A percentile compares a stretch with the other conserved stretches of the same genome.
Conservation (phyloP, 2,113 vertebrate genomes). For the Ammospiza nelsoni region DNA sequence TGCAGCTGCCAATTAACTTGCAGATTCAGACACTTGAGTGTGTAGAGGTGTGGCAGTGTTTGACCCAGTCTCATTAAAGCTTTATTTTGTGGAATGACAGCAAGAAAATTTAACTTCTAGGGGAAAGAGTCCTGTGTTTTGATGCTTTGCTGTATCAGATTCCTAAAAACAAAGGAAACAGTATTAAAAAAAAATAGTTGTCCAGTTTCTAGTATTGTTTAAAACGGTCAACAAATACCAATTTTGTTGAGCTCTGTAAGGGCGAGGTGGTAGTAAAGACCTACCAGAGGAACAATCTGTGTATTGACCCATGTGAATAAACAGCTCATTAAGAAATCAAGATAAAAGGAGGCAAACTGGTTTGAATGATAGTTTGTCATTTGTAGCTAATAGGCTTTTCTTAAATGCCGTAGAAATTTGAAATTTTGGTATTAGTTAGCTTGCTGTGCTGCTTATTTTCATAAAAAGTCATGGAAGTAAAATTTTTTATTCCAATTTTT, state of each 20-base stretch:
- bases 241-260: not conserved
- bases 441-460: not conserved
- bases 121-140: not conserved
- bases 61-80: not conserved
- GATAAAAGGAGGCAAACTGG: not conserved
- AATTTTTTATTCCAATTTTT: not conserved
- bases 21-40: not conserved
- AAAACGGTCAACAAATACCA: not conserved
- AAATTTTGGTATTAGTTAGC: not conserved
- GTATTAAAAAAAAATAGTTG: not conserved
- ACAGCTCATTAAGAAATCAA: not conserved
- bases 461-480: not conserved
- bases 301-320: not conserved
- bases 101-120: not conserved
- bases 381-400: not conserved
- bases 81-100: not conserved
- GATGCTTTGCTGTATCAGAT: not conserved
- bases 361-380: not conserved
- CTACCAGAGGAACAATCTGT: not conserved
- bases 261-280: not conserved
- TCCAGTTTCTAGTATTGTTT: not conserved
- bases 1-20: not conserved
- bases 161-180: not conserved
- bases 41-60: not conserved
- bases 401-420: not conserved